A percentile compares a stretch with the other conserved stretches of the same genome.
Evolutionary conservation across 2,888 invertebrate species (phyloP).

Genomic region (Disparrhopalites patrizii): DNA sequence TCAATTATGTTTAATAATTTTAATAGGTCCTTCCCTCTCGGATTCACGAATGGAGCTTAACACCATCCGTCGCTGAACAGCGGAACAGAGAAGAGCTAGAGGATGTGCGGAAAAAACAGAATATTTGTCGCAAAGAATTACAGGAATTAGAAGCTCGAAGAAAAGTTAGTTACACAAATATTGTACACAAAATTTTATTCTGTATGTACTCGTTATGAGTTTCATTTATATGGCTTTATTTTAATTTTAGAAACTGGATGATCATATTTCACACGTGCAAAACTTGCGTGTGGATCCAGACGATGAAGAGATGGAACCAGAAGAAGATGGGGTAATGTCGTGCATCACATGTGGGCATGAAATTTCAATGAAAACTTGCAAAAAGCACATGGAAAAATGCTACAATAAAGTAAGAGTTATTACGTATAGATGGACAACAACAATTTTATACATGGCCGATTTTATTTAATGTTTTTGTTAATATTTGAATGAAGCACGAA

Average conservation of each 20-base stretch:
- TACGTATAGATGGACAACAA: neutral
- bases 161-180: constrained; percentile 49
- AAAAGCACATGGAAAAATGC: constrained; percentile 97
- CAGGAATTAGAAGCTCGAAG: constrained; percentile 75
- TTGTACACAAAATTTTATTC: neutral
- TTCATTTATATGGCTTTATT: neutral
- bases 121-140: constrained; percentile 71
- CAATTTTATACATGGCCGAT: too few relatives aligned
- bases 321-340: constrained; percentile 75
- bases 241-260: constrained; percentile 63
- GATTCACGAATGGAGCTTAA: constrained; percentile 88
- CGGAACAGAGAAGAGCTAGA: constrained; percentile 61
- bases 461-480: too few relatives aligned
- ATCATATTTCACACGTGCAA: constrained; percentile 72
- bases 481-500: constrained; percentile 65
- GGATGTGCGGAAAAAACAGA: constrained; percentile 72
- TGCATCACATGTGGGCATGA: constrained; percentile 97
- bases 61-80: constrained; percentile 80
- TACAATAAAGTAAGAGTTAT: constrained; percentile 69
- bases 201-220: neutral
- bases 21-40: constrained; percentile 78
- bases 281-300: constrained; percentile 63
- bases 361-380: constrained; percentile 82
- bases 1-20: constrained; percentile 22
- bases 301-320: constrained; percentile 59